A percentile compares a stretch with the other conserved stretches of the same genome.
Conservation (phyloP, 1,140 invertebrate genomes). For the Lordiphosa clarofinis region DNA sequence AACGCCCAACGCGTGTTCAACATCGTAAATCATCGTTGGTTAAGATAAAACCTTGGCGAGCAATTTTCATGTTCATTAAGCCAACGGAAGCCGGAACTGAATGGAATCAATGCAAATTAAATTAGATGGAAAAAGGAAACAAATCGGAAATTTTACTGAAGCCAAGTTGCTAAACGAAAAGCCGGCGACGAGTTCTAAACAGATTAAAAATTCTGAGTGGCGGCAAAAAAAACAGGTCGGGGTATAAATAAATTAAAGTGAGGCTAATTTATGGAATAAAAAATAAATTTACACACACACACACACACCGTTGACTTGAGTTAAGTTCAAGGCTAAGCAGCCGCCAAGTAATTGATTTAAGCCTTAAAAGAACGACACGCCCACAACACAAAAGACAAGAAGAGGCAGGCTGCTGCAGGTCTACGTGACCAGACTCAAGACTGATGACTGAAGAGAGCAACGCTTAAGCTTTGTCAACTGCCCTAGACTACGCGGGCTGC, state of each 20-base stretch:
- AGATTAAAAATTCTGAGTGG: not conserved
- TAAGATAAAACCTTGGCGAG: conserved; percentile 27
- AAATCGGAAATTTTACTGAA: conserved; percentile 32
- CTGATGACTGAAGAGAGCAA: conserved; percentile 2
- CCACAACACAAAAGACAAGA: conserved; percentile 1
- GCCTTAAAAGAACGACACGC: conserved; percentile 9
- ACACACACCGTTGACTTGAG: conserved; percentile 14
- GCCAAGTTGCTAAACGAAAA: conserved; percentile 34
- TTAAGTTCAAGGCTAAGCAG: conserved; percentile 32
- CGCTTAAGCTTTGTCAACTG: conserved; percentile 31
- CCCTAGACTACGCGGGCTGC: conserved; percentile 27
- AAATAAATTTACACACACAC: conserved; percentile 15
- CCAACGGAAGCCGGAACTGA: conserved; percentile 56
- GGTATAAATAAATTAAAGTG: conserved; percentile 9
- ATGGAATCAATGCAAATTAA: conserved; percentile 42
- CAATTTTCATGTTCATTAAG: conserved; percentile 53
- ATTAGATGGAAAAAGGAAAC: conserved; percentile 19
- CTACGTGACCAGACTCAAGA: conserved; percentile 16
- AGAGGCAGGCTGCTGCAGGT: not conserved
- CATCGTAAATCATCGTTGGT: conserved; percentile 52
- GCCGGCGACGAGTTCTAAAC: conserved; percentile 17
- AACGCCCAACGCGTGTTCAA: conserved; percentile 19
- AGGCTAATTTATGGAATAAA: conserved; percentile 3
- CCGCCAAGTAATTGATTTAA: conserved; percentile 1
- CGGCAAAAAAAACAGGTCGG: conserved; percentile 1